Evolutionary conservation across 2,113 vertebrate species (phyloP).

Genomic region (Erythrocercus mccallii): DNA sequence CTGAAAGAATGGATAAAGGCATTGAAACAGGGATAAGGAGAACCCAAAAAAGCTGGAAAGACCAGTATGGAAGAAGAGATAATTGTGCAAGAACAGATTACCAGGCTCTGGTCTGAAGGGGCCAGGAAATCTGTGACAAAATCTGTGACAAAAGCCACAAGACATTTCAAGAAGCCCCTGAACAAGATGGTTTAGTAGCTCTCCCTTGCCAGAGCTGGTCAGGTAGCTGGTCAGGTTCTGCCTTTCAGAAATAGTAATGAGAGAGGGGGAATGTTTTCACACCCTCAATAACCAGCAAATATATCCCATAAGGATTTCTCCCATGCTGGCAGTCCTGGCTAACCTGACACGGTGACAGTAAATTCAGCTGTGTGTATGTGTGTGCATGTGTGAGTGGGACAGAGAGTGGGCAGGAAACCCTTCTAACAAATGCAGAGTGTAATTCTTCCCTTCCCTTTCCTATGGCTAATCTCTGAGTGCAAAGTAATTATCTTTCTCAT

Average conservation of each 20-base stretch:
- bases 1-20: not conserved
- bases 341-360: not conserved
- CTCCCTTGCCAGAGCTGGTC: not conserved
- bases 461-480: slow-evolving; percentile 53
- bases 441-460: slow-evolving; percentile 48
- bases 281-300: not conserved
- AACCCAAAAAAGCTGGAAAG: not conserved
- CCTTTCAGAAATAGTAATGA: not conserved
- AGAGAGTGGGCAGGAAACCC: not conserved
- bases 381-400: not conserved
- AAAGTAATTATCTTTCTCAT: slow-evolving; percentile 67
- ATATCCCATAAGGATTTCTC: not conserved
- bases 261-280: not conserved
- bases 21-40: not conserved
- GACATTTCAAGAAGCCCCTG: not conserved
- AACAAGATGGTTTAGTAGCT: not conserved
- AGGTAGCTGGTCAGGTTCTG: not conserved
- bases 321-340: not conserved
- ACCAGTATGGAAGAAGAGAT: not conserved
- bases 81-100: not conserved
- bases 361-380: slow-evolving; percentile 40
- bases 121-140: not conserved
- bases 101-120: not conserved
- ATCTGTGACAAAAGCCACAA: not conserved
- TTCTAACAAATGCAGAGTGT: slow-evolving; percentile 28